These are phyloP conservation scores for Hiodon tergisus DNA, from an alignment of 2,113 vertebrate species.

Conservation along the genomic window DNA sequence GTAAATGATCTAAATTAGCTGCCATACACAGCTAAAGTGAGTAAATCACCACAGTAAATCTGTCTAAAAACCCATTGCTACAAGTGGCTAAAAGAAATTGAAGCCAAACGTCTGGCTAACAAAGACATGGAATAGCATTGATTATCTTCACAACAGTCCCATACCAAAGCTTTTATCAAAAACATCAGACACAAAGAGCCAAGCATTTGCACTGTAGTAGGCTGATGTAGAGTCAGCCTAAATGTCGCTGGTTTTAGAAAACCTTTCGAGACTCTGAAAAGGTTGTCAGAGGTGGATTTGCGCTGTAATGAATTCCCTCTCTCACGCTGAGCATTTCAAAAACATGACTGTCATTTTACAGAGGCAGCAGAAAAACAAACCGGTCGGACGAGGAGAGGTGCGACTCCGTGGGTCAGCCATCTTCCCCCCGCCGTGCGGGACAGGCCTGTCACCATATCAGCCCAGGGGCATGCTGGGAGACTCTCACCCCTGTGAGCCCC, in stretches of 20 bases:
- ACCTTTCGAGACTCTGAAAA: neutral
- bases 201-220: neutral
- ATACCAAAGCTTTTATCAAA: neutral
- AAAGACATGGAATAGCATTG: too few relatives aligned
- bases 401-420: neutral
- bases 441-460: too few relatives aligned
- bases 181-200: neutral
- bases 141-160: neutral
- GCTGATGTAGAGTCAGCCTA: neutral
- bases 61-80: too few relatives aligned
- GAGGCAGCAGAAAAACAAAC: neutral
- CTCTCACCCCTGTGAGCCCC: neutral
- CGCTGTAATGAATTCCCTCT: neutral
- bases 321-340: neutral
- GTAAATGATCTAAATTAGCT: too few relatives aligned
- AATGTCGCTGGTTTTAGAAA: neutral
- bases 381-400: neutral
- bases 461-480: slow-evolving; percentile 1
- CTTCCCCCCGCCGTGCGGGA: neutral
- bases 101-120: too few relatives aligned
- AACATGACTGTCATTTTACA: neutral
- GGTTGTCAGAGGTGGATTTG: neutral
- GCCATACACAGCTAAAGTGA: too few relatives aligned
- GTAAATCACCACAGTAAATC: too few relatives aligned
- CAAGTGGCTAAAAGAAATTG: too few relatives aligned